Conservation (phyloP, 1,140 invertebrate genomes). For the Triops longicaudatus region DNA sequence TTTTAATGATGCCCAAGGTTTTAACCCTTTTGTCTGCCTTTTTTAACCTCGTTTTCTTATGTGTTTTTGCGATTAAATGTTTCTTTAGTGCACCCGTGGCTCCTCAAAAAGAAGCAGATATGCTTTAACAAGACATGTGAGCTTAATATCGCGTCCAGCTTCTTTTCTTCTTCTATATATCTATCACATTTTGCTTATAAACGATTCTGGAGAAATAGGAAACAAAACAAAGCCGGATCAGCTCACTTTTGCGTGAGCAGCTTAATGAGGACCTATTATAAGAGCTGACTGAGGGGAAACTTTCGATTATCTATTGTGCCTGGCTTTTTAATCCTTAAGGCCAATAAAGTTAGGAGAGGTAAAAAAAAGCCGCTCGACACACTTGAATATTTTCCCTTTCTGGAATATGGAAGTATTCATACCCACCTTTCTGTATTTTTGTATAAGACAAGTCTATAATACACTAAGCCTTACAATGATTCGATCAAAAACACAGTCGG, state of each 20-base stretch:
- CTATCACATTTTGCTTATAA: not conserved
- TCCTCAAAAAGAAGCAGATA: not conserved
- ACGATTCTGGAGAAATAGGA: not conserved
- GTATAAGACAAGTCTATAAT: not conserved
- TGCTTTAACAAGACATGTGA: not conserved
- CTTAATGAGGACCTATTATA: conserved; percentile 2
- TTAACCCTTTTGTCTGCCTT: not conserved
- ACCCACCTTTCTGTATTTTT: not conserved
- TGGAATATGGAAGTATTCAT: not conserved
- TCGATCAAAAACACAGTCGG: not conserved
- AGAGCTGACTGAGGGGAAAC: not conserved
- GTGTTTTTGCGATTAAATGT: not conserved
- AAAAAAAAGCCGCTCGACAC: not conserved
- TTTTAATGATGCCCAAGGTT: not conserved
- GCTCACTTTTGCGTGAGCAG: not conserved
- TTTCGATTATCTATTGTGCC: not conserved
- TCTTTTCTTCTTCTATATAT: not conserved
- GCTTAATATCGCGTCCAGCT: conserved; percentile 7
- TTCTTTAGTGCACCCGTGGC: not conserved
- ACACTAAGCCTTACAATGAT: not conserved
- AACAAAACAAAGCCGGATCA: not conserved
- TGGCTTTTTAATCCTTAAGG: not conserved
- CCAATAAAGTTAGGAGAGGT: not conserved
- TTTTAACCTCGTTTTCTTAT: not conserved
- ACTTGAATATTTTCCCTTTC: not conserved